Percentiles rank a stretch among this genome's conserved stretches.
Evolutionary conservation across 2,888 invertebrate genomes (phyloP).

Genomic region (Lobophora halterata): DNA sequence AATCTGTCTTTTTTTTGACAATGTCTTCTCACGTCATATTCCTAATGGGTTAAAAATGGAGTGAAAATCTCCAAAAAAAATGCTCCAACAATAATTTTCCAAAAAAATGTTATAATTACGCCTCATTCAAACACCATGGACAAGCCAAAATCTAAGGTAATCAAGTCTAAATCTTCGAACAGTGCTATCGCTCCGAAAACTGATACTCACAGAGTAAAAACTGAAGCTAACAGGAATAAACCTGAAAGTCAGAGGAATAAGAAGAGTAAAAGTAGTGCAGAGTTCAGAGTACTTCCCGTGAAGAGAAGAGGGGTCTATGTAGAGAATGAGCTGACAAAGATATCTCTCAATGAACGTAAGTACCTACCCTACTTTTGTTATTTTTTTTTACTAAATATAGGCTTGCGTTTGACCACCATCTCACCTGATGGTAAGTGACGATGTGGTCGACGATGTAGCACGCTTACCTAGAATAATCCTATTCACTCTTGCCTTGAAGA

Average conservation of each 20-base stretch:
- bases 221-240: constrained; percentile 9
- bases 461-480: too few species aligned
- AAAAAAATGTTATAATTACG: not conserved
- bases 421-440: too few species aligned
- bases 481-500: too few species aligned
- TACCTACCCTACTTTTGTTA: not conserved
- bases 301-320: constrained; percentile 62
- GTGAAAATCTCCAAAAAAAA: constrained; percentile 5
- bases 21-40: too few species aligned
- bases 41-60: not conserved
- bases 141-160: constrained; percentile 34
- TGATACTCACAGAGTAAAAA: constrained; percentile 22
- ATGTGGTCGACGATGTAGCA: too few species aligned
- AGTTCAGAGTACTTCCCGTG: constrained; percentile 34
- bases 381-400: too few species aligned
- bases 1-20: too few species aligned
- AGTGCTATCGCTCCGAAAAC: constrained; percentile 30
- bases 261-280: constrained; percentile 42
- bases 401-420: too few species aligned
- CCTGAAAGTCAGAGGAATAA: constrained; percentile 33
- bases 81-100: not conserved
- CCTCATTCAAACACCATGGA: constrained; percentile 31
- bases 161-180: constrained; percentile 53
- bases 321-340: constrained; percentile 42
- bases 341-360: constrained; percentile 16